phyloP scores from a whole-genome alignment of 2,797 vertebrate genomes.

The Phataginus tetradactyla region DNA sequence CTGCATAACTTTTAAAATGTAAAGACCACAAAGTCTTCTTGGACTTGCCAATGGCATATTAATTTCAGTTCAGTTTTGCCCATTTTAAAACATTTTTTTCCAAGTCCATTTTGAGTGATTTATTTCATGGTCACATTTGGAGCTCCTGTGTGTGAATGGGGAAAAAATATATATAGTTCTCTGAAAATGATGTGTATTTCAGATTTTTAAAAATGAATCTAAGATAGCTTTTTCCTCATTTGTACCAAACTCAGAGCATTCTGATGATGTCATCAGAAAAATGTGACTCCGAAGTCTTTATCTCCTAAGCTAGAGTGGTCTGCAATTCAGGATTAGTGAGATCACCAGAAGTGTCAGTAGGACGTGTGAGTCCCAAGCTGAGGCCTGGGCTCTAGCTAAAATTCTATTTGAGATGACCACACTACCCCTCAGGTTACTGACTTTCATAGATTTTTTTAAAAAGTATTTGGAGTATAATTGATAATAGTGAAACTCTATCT shows the following conservation, averaged over 20 bases:
- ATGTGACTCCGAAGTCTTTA: neutral
- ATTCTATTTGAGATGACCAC: neutral
- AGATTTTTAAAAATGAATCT: neutral
- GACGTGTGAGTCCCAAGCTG: neutral
- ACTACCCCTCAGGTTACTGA: neutral
- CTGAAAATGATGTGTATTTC: neutral
- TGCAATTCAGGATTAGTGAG: neutral
- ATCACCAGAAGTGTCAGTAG: neutral
- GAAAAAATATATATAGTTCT: neutral
- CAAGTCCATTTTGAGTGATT: slow-evolving; percentile 2
- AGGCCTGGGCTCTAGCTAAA: neutral
- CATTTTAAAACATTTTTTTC: neutral
- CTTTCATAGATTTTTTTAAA: neutral
- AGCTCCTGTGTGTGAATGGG: neutral
- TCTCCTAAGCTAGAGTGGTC: neutral
- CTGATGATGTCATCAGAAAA: neutral
- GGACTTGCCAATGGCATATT: neutral
- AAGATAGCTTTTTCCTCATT: neutral
- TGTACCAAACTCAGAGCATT: neutral
- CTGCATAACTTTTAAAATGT: neutral
- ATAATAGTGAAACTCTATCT: neutral
- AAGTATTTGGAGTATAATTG: neutral
- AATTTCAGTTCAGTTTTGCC: neutral
- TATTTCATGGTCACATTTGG: slow-evolving; percentile 31
- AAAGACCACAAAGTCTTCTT: neutral